A percentile compares a stretch with the other conserved stretches of the same genome.
These are phyloP conservation scores for Symphodus melops DNA, from an alignment of 2,113 vertebrate genomes.

Conservation along the genomic window DNA sequence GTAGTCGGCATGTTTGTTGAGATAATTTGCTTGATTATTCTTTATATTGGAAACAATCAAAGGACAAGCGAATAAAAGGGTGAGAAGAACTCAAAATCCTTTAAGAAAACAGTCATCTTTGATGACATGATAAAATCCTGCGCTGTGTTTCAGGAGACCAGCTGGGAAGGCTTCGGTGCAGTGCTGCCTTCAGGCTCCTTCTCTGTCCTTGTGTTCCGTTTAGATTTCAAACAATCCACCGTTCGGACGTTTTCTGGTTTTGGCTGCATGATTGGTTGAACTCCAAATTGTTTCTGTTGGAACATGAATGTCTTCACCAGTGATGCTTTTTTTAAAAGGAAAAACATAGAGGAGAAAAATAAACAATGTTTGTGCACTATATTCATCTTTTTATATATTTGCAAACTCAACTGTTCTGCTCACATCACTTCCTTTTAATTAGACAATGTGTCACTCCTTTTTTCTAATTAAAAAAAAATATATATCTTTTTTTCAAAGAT, in stretches of 20 bases:
- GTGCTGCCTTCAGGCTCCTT: neutral
- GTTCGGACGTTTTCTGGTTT: no score
- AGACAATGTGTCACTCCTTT: no score
- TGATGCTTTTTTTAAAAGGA: slow-evolving; percentile 9
- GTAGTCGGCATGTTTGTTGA: neutral
- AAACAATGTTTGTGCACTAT: neutral
- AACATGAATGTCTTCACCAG: slow-evolving; percentile 12
- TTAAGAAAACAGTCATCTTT: neutral
- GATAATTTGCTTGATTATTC: neutral
- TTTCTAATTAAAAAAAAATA: no score
- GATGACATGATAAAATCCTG: neutral
- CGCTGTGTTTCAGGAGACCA: neutral
- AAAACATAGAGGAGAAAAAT: no score
- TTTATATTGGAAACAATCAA: neutral
- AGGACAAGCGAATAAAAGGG: neutral
- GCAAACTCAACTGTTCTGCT: neutral
- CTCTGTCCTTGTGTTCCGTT: neutral
- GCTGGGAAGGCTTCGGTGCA: neutral
- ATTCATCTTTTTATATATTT: neutral
- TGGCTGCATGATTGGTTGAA: no score
- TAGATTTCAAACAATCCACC: neutral
- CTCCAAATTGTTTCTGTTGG: neutral
- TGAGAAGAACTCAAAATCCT: neutral
- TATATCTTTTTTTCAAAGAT: neutral
- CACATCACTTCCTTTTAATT: neutral